Base-by-base conservation (phyloP, 2,797 vertebrate species). In the Coendou prehensilis region DNA sequence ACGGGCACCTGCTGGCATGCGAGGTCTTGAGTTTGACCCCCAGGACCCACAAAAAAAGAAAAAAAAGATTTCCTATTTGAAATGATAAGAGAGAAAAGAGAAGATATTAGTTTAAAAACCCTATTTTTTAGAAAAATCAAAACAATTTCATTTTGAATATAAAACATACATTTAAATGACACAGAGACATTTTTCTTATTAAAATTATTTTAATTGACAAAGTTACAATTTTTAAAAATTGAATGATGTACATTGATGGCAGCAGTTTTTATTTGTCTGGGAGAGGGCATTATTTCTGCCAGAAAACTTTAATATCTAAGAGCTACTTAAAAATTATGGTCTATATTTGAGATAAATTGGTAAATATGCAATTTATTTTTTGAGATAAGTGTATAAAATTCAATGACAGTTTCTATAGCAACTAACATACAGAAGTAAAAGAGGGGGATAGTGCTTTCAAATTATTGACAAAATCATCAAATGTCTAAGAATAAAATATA, bases 401-500 rank as follows among this genome's bases (percentile, higher is more conserved):
- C 8, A 73, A 17, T 87, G 57, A 28, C 30, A 61, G 69, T 79
- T 52, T 88, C 9, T 4, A 67, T 61, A 83, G 17, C 41, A 91
- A 47, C 52, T 45, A 80, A 79, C 0, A 90, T 17, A 75, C 50
- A 2, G 5, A 67, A 45, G 75, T 80, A 41, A 89, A 56, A n/a
- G 8, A 41, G 37, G 1, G 0, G 2, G 2, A 45, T 33, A 47
- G n/a, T 28, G 2, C 23, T 83, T 41, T 41, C 2, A 91, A 33
- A 15, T 73, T 52, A 81, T 59, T 93, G 17, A 82, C 52, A 90
- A 82, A 87, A 82, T 56, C 41, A 52, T 80, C 20, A 91, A 78
- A 63, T 52, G 14, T 18, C 23, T 7, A 79, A 9, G 6, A 37
- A 26, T 87, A 91, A 56, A 11, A 67, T 20, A 37, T 15, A 73